These are phyloP conservation scores for Dryobates pubescens DNA, from an alignment of 2,797 vertebrate species.

Conservation along the genomic window DNA sequence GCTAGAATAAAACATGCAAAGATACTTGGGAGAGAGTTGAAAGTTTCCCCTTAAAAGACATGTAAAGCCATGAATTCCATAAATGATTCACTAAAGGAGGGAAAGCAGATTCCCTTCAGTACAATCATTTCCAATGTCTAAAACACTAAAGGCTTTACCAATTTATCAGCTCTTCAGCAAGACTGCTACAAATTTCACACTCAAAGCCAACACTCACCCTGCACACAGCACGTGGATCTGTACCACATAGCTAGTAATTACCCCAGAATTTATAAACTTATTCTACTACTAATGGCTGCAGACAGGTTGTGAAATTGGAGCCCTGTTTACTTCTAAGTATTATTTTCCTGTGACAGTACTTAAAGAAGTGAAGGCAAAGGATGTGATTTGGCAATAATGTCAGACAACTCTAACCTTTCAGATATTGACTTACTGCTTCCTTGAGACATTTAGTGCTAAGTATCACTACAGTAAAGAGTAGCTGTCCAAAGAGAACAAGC, in stretches of 20 bases:
- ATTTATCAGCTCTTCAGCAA: not conserved
- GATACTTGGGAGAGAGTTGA: not conserved
- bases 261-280: not conserved
- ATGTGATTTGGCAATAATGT: not conserved
- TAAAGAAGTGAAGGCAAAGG: not conserved
- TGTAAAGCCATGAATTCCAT: not conserved
- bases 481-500: not conserved
- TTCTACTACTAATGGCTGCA: not conserved
- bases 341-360: not conserved
- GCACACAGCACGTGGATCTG: not conserved
- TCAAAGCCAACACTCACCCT: not conserved
- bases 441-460: not conserved
- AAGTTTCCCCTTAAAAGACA: not conserved
- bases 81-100: not conserved
- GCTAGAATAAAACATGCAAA: not conserved
- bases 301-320: not conserved
- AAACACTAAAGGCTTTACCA: not conserved
- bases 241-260: not conserved
- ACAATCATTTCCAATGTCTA: not conserved
- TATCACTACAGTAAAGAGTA: not conserved
- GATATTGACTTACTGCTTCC: not conserved
- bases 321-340: not conserved
- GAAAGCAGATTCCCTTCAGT: not conserved
- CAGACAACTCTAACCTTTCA: not conserved
- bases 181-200: not conserved